Evolutionary conservation across 2,113 vertebrate species (phyloP), one percentile per base, ranked within the genome.

Genomic region (Hippocampus barbouri): DNA sequence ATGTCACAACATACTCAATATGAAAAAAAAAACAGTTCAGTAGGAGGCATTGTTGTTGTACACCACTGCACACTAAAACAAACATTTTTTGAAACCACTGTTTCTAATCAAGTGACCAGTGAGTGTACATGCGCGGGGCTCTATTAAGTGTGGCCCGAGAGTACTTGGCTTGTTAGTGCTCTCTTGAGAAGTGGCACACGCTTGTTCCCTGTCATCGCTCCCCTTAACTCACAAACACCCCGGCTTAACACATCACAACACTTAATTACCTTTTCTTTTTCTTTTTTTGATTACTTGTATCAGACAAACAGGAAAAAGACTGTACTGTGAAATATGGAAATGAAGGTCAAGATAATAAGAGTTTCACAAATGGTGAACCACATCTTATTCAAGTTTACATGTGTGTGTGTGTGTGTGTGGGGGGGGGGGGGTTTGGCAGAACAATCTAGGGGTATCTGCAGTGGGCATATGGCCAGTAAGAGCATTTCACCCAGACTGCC

Each of bases 181-280:
- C 68, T 75, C 84, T 81, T 69, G 56, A 87, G 77, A 76, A 70
- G 75, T 83, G 86, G 75, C 83, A 88, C 90, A 88, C 88, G 80
- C 80, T 81, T 86, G 87, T 86, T 88, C 89, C 81, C 40, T 75
- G 73, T 67, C 53, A 77, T 74, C 75, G 78, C 16, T 16, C 72
- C 57, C 61, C 57, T 40, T 53, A 23, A 61, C 23, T 47, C 59
- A 40, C 54, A 69, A 56, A 54, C 67, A 34, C 14, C 49, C 69
- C 41, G 34, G 16, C 30, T 18, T 18, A 34, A 34, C 59, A 38
- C 59, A 75, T 40, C 60, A 68, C 80, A 73, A 40, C 59, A 70
- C 60, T 74, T 59, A 49, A 70, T 69, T 71, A 62, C 18, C 30
- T 34, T 34, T 34, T 34, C 30, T 34, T 34, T 34, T 34, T 5